Evolutionary conservation across 2,113 vertebrate genomes (phyloP).

Genomic region (Bungarus multicinctus): DNA sequence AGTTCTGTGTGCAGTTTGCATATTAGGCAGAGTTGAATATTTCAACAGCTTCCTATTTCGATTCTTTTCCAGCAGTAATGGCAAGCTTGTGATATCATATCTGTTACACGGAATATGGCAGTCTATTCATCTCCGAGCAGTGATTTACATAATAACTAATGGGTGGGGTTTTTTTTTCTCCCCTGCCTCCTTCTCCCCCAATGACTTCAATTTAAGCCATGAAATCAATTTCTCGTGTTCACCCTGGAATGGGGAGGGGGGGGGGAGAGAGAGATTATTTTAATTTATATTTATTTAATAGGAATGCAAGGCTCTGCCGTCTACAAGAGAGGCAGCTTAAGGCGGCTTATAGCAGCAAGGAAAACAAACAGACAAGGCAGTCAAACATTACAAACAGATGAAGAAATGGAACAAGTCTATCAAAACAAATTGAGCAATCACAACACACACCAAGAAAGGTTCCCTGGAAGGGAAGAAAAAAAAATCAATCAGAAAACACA

Average conservation of each 20-base stretch:
- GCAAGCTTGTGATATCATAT: neutral
- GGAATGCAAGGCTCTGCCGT: neutral
- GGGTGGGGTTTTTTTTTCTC: neutral
- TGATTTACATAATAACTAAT: slow-evolving; percentile 7
- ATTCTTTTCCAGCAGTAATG: neutral
- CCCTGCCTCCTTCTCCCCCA: neutral
- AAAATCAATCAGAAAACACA: neutral
- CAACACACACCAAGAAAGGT: neutral
- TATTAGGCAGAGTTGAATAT: neutral
- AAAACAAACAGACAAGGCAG: neutral
- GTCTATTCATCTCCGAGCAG: neutral
- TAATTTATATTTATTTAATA: neutral
- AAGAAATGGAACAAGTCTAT: neutral
- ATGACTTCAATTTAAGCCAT: neutral
- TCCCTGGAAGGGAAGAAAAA: neutral
- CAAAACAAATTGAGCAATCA: neutral
- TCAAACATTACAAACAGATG: neutral
- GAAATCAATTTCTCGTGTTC: neutral
- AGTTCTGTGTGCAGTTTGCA: neutral
- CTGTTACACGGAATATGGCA: neutral
- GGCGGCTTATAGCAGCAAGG: neutral
- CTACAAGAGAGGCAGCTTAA: neutral
- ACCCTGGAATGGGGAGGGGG: no score
- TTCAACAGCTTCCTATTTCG: neutral
- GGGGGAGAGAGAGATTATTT: neutral